Evolutionary conservation across 2,888 invertebrate species (phyloP).

Genomic region (Ypsolopha scabrella): DNA sequence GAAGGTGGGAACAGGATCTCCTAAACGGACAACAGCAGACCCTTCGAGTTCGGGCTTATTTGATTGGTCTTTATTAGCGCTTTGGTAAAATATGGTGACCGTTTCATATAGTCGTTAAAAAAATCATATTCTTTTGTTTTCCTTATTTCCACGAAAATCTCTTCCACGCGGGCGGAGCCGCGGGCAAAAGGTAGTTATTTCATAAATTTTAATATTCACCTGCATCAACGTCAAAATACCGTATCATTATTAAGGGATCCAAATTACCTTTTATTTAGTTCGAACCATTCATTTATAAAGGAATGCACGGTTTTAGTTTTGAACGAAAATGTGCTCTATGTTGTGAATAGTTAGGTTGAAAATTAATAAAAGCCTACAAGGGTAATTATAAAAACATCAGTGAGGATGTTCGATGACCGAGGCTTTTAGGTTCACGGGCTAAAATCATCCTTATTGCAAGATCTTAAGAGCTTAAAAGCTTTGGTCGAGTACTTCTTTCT

Average conservation of each 20-base stretch:
- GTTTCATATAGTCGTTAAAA: too few species aligned
- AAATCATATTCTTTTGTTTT: too few species aligned
- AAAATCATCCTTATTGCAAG: too few species aligned
- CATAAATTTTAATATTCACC: background rate
- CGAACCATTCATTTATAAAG: conserved; percentile 34
- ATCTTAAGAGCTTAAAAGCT: background rate
- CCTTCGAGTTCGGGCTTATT: too few species aligned
- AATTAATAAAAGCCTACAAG: conserved; percentile 27
- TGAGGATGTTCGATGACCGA: background rate
- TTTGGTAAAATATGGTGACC: too few species aligned
- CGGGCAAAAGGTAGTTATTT: too few species aligned
- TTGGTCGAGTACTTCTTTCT: background rate
- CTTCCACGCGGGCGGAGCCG: too few species aligned
- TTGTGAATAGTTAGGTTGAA: conserved; percentile 24
- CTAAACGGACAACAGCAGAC: too few species aligned
- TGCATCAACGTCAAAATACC: conserved; percentile 13
- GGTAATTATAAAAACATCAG: conserved; percentile 42
- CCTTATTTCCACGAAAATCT: too few species aligned
- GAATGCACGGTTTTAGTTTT: conserved; percentile 19
- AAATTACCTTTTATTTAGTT: conserved; percentile 37
- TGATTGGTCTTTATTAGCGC: too few species aligned
- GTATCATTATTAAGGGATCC: conserved; percentile 28
- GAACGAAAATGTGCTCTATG: background rate
- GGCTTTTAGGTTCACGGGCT: too few species aligned
- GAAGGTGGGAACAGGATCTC: too few species aligned